phyloP scores from a whole-genome alignment of 2,797 vertebrate genomes.

The Hydrocynus forskahlii region DNA sequence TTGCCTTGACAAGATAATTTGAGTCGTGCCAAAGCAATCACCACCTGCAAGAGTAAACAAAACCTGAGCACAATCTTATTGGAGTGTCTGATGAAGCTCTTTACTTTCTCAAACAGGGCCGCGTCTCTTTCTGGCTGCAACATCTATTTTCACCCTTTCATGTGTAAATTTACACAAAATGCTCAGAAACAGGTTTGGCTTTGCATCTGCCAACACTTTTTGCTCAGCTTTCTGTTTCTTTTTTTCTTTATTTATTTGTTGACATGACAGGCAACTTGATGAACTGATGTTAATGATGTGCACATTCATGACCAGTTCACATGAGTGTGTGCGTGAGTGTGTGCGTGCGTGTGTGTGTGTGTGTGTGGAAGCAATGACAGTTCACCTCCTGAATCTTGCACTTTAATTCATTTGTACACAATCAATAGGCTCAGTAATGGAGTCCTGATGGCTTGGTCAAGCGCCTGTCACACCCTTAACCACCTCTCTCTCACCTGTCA shows the following conservation, averaged over 20 bases:
- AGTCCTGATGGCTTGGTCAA: slow-evolving; percentile 83
- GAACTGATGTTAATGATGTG: slow-evolving; percentile 11
- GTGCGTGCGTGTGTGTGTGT: slow-evolving; percentile 40
- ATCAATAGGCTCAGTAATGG: slow-evolving; percentile 84
- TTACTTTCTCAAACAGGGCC: slow-evolving; percentile 63
- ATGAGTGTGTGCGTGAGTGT: slow-evolving; percentile 41
- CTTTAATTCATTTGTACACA: slow-evolving; percentile 82
- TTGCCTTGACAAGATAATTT: slow-evolving; percentile 82
- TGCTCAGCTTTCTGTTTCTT: neutral
- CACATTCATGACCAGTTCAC: slow-evolving; percentile 3
- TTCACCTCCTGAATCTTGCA: slow-evolving; percentile 61
- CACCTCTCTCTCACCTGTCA: slow-evolving; percentile 63
- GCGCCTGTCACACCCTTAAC: slow-evolving; percentile 76
- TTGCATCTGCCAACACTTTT: neutral
- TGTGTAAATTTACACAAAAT: neutral
- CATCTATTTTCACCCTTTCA: slow-evolving; percentile 11
- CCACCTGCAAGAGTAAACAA: slow-evolving; percentile 73
- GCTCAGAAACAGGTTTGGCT: neutral
- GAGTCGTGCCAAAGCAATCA: slow-evolving; percentile 73
- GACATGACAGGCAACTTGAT: slow-evolving; percentile 25
- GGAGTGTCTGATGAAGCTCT: slow-evolving; percentile 65
- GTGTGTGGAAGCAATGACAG: slow-evolving; percentile 50
- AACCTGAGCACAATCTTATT: slow-evolving; percentile 70
- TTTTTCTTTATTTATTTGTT: neutral
- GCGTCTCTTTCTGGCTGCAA: slow-evolving; percentile 23